Base-by-base conservation (phyloP, 2,888 invertebrate genomes). In the Apodemia arnacis region DNA sequence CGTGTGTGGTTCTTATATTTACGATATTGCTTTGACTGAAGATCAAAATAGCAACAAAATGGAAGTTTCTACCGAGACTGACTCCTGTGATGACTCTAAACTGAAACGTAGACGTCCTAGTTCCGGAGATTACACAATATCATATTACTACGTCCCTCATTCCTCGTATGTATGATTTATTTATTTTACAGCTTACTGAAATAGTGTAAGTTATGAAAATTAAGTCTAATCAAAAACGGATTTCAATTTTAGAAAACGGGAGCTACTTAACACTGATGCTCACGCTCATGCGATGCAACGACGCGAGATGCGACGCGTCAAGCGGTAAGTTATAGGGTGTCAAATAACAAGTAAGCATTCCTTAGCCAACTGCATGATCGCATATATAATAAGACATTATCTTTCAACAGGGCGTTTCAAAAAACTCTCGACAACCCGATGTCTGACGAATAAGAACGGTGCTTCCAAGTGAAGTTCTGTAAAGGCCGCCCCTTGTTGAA, bases 161-260 rank as follows among this genome's bases (percentile, higher is more conserved):
- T n/a, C 3, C n/a, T 66, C 66, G 66, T 66, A 66, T 66, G 66
- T 66, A 66, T 66, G 66, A n/a, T 66, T 66, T 66, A 66, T 66
- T 66, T 66, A 66, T 66, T 3, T 3, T 66, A 24, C 6, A n/a
- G 66, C n/a, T 66, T 66, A 66, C 66, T 66, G 66, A 66, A 7
- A 66, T n/a, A 66, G 66, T n/a, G 3, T 66, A n/a, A n/a, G 11
- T 7, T n/a, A 11, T 66, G n/a, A 66, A 24, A 66, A 66, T 66
- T 11, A 11, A 66, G 66, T 66, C 21, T 66, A 66, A 66, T 3
- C 7, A 1, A 66, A 66, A n/a, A 66, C 15, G 21, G 18, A 11
- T 10, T 66, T 10, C n/a, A 1, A 11, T 66, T 66, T 66, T 3
- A 66, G 66, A 11, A 66, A 3, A 66, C 49, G 66, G 66, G 66